A percentile compares a stretch with the other conserved stretches of the same genome.
Conservation (phyloP, 1,140 invertebrate species). For the Cepaea nemoralis region DNA sequence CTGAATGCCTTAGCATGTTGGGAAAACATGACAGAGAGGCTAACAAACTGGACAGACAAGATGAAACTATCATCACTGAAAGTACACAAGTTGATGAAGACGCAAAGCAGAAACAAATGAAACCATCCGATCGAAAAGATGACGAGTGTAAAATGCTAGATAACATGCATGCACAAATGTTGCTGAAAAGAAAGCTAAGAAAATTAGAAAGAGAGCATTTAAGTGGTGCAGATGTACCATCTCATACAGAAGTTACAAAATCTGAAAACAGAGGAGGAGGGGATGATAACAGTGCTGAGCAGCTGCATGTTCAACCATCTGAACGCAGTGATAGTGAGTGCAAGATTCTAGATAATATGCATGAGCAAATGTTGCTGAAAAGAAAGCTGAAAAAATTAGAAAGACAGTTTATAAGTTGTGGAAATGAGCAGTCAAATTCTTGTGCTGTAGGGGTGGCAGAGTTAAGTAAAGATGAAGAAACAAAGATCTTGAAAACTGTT, state of each 20-base stretch:
- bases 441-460: background rate
- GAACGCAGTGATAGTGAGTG: conserved; percentile 5
- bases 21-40: background rate
- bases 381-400: conserved; percentile 7
- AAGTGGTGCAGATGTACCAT: no score
- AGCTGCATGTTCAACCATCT: background rate
- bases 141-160: conserved; percentile 22
- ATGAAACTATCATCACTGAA: background rate
- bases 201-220: background rate
- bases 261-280: background rate
- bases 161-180: conserved; percentile 16
- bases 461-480: background rate
- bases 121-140: background rate
- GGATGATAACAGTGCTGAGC: background rate
- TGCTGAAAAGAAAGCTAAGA: conserved; percentile 1
- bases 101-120: background rate
- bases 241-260: no score
- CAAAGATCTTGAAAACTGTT: no score
- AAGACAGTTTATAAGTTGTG: background rate
- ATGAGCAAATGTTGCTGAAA: background rate
- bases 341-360: conserved; percentile 15
- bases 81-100: background rate
- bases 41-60: background rate
- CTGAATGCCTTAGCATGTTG: conserved; percentile 20
- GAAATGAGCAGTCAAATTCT: background rate